These are phyloP conservation scores for Trichomycterus rosablanca DNA, from an alignment of 2,113 vertebrate species.

Conservation along the genomic window DNA sequence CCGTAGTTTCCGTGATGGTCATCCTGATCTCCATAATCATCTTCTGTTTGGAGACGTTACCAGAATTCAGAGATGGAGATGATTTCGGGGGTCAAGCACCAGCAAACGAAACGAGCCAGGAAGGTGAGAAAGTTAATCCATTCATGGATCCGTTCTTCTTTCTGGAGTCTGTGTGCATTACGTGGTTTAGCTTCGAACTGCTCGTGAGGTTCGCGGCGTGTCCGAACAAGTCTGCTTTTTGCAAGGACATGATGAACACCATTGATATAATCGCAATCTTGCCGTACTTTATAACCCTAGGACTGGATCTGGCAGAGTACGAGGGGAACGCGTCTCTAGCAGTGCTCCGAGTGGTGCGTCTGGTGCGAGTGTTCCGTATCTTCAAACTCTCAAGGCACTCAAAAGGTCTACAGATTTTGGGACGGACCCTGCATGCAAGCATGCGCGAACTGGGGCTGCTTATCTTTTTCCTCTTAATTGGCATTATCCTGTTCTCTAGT, in stretches of 20 bases:
- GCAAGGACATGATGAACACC: conserved; percentile 87
- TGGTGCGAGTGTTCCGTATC: conserved; percentile 90
- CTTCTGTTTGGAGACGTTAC: conserved; percentile 86
- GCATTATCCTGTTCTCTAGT: conserved; percentile 90
- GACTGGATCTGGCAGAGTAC: conserved; percentile 78
- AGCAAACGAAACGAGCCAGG: not conserved
- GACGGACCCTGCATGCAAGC: conserved; percentile 86
- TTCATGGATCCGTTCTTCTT: conserved; percentile 91
- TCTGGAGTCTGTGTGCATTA: conserved; percentile 86
- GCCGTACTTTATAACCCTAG: conserved; percentile 87
- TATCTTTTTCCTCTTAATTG: conserved; percentile 92
- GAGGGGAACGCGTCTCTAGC: conserved; percentile 82
- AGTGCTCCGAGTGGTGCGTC: conserved; percentile 85
- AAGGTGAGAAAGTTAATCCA: conserved; percentile 41
- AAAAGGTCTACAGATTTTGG: conserved; percentile 90
- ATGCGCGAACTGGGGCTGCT: conserved; percentile 87
- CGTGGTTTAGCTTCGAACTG: conserved; percentile 93
- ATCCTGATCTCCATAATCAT: conserved; percentile 86
- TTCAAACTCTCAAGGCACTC: conserved; percentile 95
- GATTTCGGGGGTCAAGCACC: conserved; percentile 62
- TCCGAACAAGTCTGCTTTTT: conserved; percentile 84
- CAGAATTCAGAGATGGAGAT: conserved; percentile 77
- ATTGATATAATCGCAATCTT: conserved; percentile 87
- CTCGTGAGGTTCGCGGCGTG: conserved; percentile 83
- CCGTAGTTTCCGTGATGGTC: conserved; percentile 83